Conservation (phyloP, 2,113 vertebrate species). For the Corythoichthys haematopterus region DNA sequence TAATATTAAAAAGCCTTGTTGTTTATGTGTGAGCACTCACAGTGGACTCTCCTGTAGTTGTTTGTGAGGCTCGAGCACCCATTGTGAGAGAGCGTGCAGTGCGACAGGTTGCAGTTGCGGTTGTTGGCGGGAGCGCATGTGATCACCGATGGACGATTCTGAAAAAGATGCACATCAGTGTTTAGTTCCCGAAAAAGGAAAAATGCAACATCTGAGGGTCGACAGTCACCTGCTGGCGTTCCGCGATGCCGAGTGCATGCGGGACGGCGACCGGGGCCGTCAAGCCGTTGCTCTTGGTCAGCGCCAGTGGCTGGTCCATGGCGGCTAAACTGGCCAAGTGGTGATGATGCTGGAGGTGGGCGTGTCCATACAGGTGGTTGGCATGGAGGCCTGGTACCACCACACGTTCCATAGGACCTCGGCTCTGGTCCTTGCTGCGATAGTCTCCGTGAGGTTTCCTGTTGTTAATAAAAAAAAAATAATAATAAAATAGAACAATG, state of each 20-base stretch:
- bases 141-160: conserved; percentile 98
- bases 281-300: conserved; percentile 88
- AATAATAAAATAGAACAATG: neutral
- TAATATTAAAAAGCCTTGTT: too few species aligned
- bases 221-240: conserved; percentile 88
- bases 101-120: conserved; percentile 95
- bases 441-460: conserved; percentile 92
- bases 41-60: conserved; percentile 83
- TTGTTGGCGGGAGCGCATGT: conserved; percentile 91
- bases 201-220: neutral
- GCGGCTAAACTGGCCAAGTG: conserved; percentile 82
- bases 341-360: conserved; percentile 68
- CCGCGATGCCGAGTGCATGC: conserved; percentile 75
- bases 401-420: conserved; percentile 87
- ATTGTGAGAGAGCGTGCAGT: conserved; percentile 89
- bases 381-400: conserved; percentile 78
- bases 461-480: neutral
- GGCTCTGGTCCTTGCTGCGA: conserved; percentile 84
- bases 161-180: neutral
- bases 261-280: conserved; percentile 72
- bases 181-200: neutral
- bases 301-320: conserved; percentile 94
- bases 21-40: conserved; percentile 70
- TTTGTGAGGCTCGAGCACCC: conserved; percentile 76
- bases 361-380: conserved; percentile 79